These are phyloP conservation scores for Trichopoda pennipes DNA, from an alignment of 2,888 invertebrate genomes.

Conservation along the genomic window DNA sequence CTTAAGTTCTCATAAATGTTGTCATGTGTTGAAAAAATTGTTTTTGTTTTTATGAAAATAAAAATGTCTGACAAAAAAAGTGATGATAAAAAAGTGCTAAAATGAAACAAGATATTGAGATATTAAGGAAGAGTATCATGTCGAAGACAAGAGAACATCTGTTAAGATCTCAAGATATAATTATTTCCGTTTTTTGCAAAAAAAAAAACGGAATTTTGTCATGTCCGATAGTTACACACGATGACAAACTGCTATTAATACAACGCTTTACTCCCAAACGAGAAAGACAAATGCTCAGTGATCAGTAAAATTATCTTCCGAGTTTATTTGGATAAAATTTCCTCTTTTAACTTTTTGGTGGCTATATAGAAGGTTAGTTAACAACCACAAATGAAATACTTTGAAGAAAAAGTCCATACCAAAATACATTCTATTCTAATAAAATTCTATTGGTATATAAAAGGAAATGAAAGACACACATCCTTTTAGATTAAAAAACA, in stretches of 20 bases:
- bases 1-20: conserved; percentile 44
- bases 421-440: not conserved
- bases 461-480: not conserved
- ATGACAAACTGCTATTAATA: not conserved
- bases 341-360: not conserved
- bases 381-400: conserved; percentile 47
- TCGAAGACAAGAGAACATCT: conserved; percentile 63
- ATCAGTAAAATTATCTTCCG: conserved; percentile 70
- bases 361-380: not conserved
- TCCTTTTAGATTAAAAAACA: not conserved
- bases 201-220: conserved; percentile 11
- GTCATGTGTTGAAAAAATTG: conserved; percentile 41
- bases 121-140: conserved; percentile 59
- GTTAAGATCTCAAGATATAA: conserved; percentile 65
- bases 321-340: conserved; percentile 42
- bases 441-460: not conserved
- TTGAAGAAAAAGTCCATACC: not conserved
- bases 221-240: conserved; percentile 16
- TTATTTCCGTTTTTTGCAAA: conserved; percentile 60
- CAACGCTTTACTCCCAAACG: not conserved
- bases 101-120: conserved; percentile 60
- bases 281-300: conserved; percentile 54
- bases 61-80: conserved; percentile 25
- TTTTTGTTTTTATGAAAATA: not conserved
- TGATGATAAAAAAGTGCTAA: conserved; percentile 62